Evolutionary conservation across 2,797 vertebrate species (phyloP), one percentile per base, ranked within the genome.

Genomic region (Neostethus bicornis): DNA sequence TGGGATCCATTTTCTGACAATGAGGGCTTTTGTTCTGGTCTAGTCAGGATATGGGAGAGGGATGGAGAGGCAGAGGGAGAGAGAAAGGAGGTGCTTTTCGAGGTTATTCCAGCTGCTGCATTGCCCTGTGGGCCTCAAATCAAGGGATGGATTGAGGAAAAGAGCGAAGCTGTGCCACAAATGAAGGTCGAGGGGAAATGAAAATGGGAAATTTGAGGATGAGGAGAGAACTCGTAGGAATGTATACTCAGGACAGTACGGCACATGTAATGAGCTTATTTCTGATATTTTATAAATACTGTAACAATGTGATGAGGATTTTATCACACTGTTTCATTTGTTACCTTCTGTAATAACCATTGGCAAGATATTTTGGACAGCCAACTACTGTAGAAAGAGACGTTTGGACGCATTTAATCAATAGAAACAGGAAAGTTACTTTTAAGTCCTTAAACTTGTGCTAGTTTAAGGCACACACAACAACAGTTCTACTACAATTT

Each of bases 1-100:
- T 88, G 87, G 77, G 76, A 90, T 84, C 81, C 73, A 86, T 89
- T 89, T 88, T 68, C 82, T 75, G 61, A 92, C 91, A 93, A 91
- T 86, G 79, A 67, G 67, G 45, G 45, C 76, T 90, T 92, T 92
- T 93, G 89, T 92, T 89, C 79, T 75, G 73, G 52, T 80, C 32
- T 43, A 65, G 71, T 66, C 80, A 84, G 77, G 79, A 85, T 87
- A 82, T 75, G 75, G 64, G 70, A 68, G 48, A 54, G 55, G 58
- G 63, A 53, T 71, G 7, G 53, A 41, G 44, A 58, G 16, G 49
- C 4, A 48, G 16, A 31, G 9, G 19, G 61, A 24, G 57, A 48
- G 46, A 61, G 17, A 35, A 31, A 29, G 7, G 44, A 64, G 67
- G 52, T 43, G 16, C 12, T 46, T 47, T 63, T 79, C 63, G 77